These are phyloP conservation scores for Euborellia annulipes DNA, from an alignment of 1,140 invertebrate species.

Conservation along the genomic window DNA sequence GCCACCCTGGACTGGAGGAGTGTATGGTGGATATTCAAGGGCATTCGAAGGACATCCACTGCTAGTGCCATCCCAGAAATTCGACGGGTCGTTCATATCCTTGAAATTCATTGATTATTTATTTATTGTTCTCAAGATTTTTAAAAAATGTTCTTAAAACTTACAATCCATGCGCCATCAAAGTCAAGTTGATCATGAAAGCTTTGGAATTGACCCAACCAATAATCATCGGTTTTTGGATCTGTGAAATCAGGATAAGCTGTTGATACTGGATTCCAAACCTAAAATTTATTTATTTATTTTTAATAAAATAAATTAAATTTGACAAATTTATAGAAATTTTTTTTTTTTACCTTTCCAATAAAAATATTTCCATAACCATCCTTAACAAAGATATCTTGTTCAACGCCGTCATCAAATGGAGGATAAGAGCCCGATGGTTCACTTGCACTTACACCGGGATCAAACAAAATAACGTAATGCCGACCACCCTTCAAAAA, in stretches of 20 bases:
- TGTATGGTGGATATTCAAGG: slow-evolving; percentile 52
- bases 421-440: slow-evolving; percentile 46
- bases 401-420: slow-evolving; percentile 53
- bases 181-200: slow-evolving; percentile 50
- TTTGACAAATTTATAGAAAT: background rate
- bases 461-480: slow-evolving; percentile 57
- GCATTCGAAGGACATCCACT: slow-evolving; percentile 37
- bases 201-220: slow-evolving; percentile 47
- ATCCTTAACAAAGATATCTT: slow-evolving; percentile 59
- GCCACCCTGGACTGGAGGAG: slow-evolving; percentile 35
- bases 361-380: slow-evolving; percentile 39
- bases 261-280: slow-evolving; percentile 61
- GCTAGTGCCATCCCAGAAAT: slow-evolving; percentile 51
- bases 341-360: slow-evolving; percentile 42
- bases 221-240: slow-evolving; percentile 55
- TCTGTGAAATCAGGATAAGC: slow-evolving; percentile 78
- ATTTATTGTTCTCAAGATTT: no score
- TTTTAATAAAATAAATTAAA: background rate
- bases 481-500: slow-evolving; percentile 45
- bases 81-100: slow-evolving; percentile 81
- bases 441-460: slow-evolving; percentile 51
- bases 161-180: slow-evolving; percentile 76
- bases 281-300: slow-evolving; percentile 34
- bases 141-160: no score
- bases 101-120: no score